Evolutionary conservation across 2,113 vertebrate genomes (phyloP), one percentile per base, ranked within the genome.

Genomic region (Brienomyrus brachyistius): DNA sequence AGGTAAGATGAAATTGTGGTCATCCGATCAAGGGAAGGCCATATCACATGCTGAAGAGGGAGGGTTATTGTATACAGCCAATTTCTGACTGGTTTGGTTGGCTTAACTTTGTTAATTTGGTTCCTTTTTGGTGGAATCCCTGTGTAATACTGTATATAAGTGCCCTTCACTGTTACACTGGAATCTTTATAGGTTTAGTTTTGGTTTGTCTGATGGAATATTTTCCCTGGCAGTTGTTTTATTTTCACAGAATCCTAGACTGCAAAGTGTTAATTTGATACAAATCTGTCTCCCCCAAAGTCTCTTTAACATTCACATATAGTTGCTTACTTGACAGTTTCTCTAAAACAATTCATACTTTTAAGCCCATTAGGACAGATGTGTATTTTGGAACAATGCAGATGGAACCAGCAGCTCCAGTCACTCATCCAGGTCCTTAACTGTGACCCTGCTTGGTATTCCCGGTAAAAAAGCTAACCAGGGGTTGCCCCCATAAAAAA

Each of bases 191-290:
- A 66, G 74, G 70, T 82, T 74, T 84, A 50, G 48, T 56, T 83
- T 90, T 47, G 19, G 90, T 56, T 88, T 84, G 70, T 90, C 90
- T 93, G 27, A 51, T 89, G 89, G 91, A 88, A 90, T 89, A 88
- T 90, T 90, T 90, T 91, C 80, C 89, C 54, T 91, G 89, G 74
- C 88, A 86, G 77, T 40, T 89, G 31, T 80, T 45, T 45, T 50
- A 54, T 90, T 89, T 91, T 92, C 92, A 89, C 90, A 87, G 89
- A 91, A 87, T 27, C 31, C n/a, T 87, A 52, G 6, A 17, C n/a
- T 35, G 62, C 40, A 52, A 51, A 82, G 48, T 89, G 48, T 74
- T 74, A 66, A 66, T 48, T 70, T 74, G 43, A 62, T 47, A 62
- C 19, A 66, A 45, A 47, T 66, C 17, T 31, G 43, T 23, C 51